Evolutionary conservation across 2,113 vertebrate genomes (phyloP).

Genomic region (Dascyllus trimaculatus): DNA sequence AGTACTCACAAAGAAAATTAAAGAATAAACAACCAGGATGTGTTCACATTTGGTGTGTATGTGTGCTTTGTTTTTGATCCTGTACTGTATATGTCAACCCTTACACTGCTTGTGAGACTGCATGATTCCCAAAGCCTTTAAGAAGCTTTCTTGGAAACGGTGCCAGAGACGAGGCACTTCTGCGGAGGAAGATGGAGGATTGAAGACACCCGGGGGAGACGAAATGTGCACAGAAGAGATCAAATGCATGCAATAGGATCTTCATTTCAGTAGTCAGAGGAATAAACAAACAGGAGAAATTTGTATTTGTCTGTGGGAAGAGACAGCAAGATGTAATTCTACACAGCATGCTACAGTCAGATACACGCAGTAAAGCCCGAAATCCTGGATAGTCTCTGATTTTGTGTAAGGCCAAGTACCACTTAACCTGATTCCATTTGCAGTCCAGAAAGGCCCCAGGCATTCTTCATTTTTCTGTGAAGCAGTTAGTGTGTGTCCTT

Average conservation of each 20-base stretch:
- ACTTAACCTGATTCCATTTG: constrained; percentile 47
- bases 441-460: constrained; percentile 17
- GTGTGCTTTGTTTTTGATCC: neutral
- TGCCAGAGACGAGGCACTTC: neutral
- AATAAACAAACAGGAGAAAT: constrained; percentile 26
- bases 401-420: constrained; percentile 33
- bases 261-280: neutral
- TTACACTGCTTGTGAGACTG: neutral
- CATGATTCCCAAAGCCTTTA: constrained; percentile 26
- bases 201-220: constrained; percentile 19
- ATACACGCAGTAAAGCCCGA: neutral
- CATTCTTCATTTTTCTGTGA: constrained; percentile 15
- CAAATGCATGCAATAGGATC: constrained; percentile 2
- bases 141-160: constrained; percentile 17
- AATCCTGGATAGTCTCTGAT: constrained; percentile 10
- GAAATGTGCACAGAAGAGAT: constrained; percentile 14
- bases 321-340: neutral
- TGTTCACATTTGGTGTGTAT: neutral
- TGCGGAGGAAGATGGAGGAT: constrained; percentile 4
- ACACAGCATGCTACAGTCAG: neutral
- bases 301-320: neutral
- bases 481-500: neutral
- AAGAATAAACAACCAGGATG: neutral
- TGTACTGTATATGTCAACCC: neutral
- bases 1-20: neutral